Percentiles rank a stretch among this genome's conserved stretches.
phyloP scores from a whole-genome alignment of 2,113 vertebrate genomes.

The Melierax canorus region DNA sequence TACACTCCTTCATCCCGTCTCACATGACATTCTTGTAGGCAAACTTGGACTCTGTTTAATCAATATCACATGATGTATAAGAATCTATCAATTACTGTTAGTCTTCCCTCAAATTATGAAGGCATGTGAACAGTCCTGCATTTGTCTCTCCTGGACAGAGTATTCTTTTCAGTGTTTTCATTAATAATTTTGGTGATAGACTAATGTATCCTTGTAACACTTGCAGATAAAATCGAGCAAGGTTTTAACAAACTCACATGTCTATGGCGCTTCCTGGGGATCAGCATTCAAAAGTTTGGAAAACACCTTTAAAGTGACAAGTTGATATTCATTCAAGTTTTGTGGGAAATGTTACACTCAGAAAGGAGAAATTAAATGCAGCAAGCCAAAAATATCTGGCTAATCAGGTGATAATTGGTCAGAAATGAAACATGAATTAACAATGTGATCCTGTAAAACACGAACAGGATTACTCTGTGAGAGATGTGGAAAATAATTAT shows the following conservation, averaged over 20 bases:
- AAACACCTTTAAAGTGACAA: not conserved
- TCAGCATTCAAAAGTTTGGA: not conserved
- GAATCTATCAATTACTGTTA: not conserved
- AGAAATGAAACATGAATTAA: not conserved
- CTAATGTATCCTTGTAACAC: not conserved
- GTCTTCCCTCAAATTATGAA: not conserved
- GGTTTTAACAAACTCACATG: not conserved
- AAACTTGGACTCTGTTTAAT: not conserved
- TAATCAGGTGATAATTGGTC: not conserved
- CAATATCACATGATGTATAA: not conserved
- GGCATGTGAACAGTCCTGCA: not conserved
- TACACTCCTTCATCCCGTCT: not conserved
- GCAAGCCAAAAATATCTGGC: not conserved
- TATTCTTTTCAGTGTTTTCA: not conserved
- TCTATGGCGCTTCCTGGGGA: not conserved
- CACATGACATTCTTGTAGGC: not conserved
- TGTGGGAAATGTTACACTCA: not conserved
- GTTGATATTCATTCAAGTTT: not conserved
- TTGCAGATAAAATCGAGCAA: not conserved
- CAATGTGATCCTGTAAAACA: not conserved
- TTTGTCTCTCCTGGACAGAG: not conserved
- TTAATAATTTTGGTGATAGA: not conserved
- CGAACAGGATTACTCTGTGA: not conserved
- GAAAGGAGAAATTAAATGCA: not conserved
- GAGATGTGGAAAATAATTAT: not conserved